A percentile compares a stretch with the other conserved stretches of the same genome.
These are phyloP conservation scores for Scaptomyza hsui DNA, from an alignment of 1,140 invertebrate species.

Conservation along the genomic window DNA sequence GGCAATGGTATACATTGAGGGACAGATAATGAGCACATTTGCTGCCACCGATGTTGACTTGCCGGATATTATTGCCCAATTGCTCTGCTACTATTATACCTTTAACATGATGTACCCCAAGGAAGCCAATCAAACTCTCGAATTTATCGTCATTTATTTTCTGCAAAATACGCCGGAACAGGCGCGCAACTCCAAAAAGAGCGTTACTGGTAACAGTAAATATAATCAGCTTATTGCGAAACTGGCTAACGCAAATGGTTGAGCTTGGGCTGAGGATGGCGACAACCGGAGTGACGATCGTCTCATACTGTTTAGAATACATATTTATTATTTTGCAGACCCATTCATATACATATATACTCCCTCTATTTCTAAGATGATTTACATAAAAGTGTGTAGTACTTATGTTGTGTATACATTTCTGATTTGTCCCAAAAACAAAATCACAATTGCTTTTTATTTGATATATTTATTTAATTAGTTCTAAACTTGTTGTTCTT, in stretches of 20 bases:
- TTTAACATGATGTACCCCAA: conserved; percentile 81
- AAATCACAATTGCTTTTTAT: neutral
- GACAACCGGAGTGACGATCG: neutral
- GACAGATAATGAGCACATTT: conserved; percentile 64
- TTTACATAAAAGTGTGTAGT: conserved; percentile 76
- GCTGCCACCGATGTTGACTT: conserved; percentile 52
- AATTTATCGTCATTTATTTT: conserved; percentile 80
- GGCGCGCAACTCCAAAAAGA: conserved; percentile 63
- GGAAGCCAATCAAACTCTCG: conserved; percentile 80
- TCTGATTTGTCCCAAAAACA: conserved; percentile 56
- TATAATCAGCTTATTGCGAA: conserved; percentile 72
- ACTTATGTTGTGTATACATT: conserved; percentile 76
- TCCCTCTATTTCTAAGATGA: conserved; percentile 68
- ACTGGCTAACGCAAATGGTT: conserved; percentile 66
- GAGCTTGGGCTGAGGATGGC: conserved; percentile 20
- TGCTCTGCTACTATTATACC: conserved; percentile 79
- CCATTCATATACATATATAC: conserved; percentile 62
- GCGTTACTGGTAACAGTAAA: conserved; percentile 58
- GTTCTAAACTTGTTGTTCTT: conserved; percentile 8
- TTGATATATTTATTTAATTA: neutral
- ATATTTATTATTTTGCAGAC: conserved; percentile 69
- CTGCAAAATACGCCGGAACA: conserved; percentile 66
- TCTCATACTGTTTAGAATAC: conserved; percentile 67
- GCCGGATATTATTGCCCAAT: conserved; percentile 71
- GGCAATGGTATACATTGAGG: conserved; percentile 72